phyloP scores from a whole-genome alignment of 2,888 invertebrate species.

The Coenonympha glycerion region DNA sequence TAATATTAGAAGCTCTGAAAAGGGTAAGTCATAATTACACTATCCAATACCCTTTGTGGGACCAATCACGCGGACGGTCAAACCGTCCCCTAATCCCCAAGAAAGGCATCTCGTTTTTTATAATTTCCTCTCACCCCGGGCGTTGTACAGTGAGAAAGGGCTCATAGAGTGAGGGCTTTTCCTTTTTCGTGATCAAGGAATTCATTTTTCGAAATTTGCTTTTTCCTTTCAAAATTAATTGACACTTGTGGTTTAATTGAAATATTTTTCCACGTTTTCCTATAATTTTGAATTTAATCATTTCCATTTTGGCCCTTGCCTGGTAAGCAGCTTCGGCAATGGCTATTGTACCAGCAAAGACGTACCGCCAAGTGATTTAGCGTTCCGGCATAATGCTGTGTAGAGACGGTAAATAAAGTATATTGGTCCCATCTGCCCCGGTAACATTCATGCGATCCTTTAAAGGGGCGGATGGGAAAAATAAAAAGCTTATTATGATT shows the following conservation, averaged over 20 bases:
- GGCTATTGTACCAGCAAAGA: too few relatives aligned
- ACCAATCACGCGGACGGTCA: constrained; percentile 51
- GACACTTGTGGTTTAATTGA: background rate
- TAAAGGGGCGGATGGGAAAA: too few relatives aligned
- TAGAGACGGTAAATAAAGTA: too few relatives aligned
- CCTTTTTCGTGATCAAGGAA: constrained; percentile 9
- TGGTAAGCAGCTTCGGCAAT: too few relatives aligned
- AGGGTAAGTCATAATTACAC: constrained; percentile 17
- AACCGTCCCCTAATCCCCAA: constrained; percentile 38
- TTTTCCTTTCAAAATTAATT: background rate
- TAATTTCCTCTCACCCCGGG: constrained; percentile 53
- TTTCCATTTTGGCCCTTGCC: too few relatives aligned
- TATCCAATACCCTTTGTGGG: constrained; percentile 35
- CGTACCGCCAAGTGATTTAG: too few relatives aligned
- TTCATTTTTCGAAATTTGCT: background rate
- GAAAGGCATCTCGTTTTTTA: constrained; percentile 37
- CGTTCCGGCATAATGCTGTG: too few relatives aligned
- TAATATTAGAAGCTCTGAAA: background rate
- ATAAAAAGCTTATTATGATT: too few relatives aligned
- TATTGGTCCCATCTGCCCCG: too few relatives aligned
- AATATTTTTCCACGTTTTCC: too few relatives aligned
- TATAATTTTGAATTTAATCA: too few relatives aligned
- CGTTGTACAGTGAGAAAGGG: constrained; percentile 45
- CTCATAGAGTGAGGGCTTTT: constrained; percentile 5
- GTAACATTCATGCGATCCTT: too few relatives aligned